Evolutionary conservation across 2,888 invertebrate genomes (phyloP), one percentile per base, ranked within the genome.

Genomic region (Ecliptopera silaceata): DNA sequence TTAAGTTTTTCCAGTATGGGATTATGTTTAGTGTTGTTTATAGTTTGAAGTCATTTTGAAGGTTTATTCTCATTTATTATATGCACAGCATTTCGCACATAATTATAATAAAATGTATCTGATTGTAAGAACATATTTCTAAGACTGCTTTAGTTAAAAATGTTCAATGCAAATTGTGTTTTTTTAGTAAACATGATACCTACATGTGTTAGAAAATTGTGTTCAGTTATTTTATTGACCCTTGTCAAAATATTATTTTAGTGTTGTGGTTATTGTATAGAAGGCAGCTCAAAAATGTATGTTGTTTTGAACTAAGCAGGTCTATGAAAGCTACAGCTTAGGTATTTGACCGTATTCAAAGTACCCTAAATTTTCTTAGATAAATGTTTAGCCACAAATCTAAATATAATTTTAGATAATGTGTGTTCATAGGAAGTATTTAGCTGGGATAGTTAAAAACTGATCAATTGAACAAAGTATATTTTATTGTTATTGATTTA

Each of bases 121-220:
- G 66, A 74, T 72, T 70, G 46, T 77, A 73, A 75, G 69, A 64
- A 71, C 71, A 69, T 77, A 75, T 70, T 67, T 72, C 78, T 83
- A 85, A 86, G 84, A 83, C 86, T 85, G 86, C 83, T 77, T 72
- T 84, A 80, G 80, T 66, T 79, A 79, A 75, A 63, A 70, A 63
- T 61, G 65, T 74, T 73, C 82, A 84, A 83, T 83, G 83, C 82
- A 82, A 79, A 70, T 74, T 63, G 58, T 65, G 64, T 61, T 63
- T 63, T 63, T 63, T 61, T 67, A 61, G 63, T 64, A 17, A 53
- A 64, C 61, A 59, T 65, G 61, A 64, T n/a, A n/a, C n/a, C n/a
- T n/a, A n/a, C n/a, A 63, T 71, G 51, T 64, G 50, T 61, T 58
- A 31, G 44, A 15, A 26, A 45, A 48, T 47, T 36, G 53, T 47